Base-by-base conservation (phyloP, 2,888 invertebrate genomes). In the Heteromyza rotundicornis region DNA sequence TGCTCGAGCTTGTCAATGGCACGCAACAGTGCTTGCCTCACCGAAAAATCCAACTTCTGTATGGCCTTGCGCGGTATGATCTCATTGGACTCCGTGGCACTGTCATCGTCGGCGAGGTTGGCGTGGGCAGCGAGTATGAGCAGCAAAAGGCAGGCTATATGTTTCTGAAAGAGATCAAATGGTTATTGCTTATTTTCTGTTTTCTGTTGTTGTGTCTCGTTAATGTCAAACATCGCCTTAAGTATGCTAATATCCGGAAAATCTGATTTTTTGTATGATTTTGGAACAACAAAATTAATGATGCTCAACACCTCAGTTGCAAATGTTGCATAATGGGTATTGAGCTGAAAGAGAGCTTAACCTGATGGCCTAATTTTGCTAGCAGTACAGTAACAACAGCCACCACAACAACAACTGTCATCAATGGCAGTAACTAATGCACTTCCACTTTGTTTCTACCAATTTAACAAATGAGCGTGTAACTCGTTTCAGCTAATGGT, bases 1-100 rank as follows among this genome's bases (percentile, higher is more conserved):
- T 88, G 87, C 81, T 93, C 92, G 54, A 93, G 83, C 73, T 92
- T 91, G 56, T 88, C 89, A 2, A 94, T 85, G 12, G 92, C 93
- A 82, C 89, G 89, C 3, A 93, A 83, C 47, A 93, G 83, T 1
- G 92, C 93, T 80, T 89, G 88, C 16, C 92, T 85, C 32, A 94
- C 87, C 66, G 89, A 90, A 50, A 89, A 89, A 79, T 92, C 92
- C 59, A 92, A 81, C 62, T 80, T 79, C 62, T 75, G 75, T 35
- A 79, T 79, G 61, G 81, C 75, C 65, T 89, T 87, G 1, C 88
- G 85, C 1, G 89, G 87, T 2, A 88, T 78, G n/a, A 82, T 76
- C 71, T 82, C 81, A 63, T 83, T 83, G 57, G 78, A 79, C 56
- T 82, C 81, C 10, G 79, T 79, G 23, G 77, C 76, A 58, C 68